Base-by-base conservation (phyloP, 1,140 invertebrate genomes). In the Listronotus bonariensis region DNA sequence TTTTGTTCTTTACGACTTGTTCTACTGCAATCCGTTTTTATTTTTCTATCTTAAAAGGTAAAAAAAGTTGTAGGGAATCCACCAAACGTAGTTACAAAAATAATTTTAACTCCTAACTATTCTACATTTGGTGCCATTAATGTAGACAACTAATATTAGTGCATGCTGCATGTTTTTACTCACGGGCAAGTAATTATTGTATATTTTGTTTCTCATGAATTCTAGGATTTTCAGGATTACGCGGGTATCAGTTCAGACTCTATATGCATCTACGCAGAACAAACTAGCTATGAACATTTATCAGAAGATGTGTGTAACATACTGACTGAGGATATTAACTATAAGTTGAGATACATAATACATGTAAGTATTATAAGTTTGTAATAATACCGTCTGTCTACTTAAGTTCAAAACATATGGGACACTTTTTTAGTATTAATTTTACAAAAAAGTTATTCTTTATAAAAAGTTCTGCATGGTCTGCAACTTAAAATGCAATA, bases 341-440 rank as follows among this genome's bases (percentile, higher is more conserved):
- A 78, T 63, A 77, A 76, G 61, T 60, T 78, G n/a, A 51, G 76
- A n/a, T 69, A 73, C 46, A 73, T 78, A 49, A 75, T 78, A 43
- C 69, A 76, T 71, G 76, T 78, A 71, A 67, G 73, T 72, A 59
- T 17, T 40, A 5, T 26, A 1, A 26, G 20, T 26, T 26, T n/a
- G n/a, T n/a, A n/a, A n/a, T n/a, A n/a, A n/a, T n/a, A n/a, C n/a
- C n/a, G n/a, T n/a, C n/a, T n/a, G n/a, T n/a, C n/a, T n/a, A n/a
- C n/a, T n/a, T n/a, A n/a, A n/a, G n/a, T n/a, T n/a, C n/a, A n/a
- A n/a, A n/a, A n/a, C n/a, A n/a, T n/a, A n/a, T n/a, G n/a, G n/a
- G n/a, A n/a, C n/a, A n/a, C n/a, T n/a, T n/a, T n/a, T n/a, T n/a
- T n/a, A n/a, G n/a, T n/a, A n/a, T n/a, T n/a, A n/a, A n/a, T n/a